These are phyloP conservation scores for Hoplostethus mediterraneus DNA, from an alignment of 2,797 vertebrate genomes.

Conservation along the genomic window DNA sequence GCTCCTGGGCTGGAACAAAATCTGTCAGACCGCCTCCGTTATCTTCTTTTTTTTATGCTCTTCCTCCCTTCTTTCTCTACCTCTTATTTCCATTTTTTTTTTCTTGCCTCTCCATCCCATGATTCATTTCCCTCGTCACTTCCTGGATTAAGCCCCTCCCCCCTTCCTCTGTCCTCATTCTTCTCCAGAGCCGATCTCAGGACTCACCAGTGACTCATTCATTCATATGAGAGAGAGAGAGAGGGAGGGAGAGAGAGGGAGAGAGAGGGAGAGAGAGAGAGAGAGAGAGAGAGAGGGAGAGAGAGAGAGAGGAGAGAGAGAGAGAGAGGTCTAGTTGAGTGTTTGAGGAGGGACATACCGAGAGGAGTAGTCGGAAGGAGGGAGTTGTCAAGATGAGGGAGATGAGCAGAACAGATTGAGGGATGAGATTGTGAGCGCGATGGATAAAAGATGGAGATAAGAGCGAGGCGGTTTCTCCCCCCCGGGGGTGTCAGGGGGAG, in stretches of 20 bases:
- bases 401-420: conserved; percentile 31
- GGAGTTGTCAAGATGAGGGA: conserved; percentile 34
- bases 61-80: conserved; percentile 28
- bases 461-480: conserved; percentile 42
- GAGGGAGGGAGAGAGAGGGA: too few relatives aligned
- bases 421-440: conserved; percentile 23
- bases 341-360: conserved; percentile 35
- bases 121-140: conserved; percentile 37
- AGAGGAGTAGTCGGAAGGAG: conserved; percentile 26
- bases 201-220: conserved; percentile 55
- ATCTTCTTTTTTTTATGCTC: conserved; percentile 25
- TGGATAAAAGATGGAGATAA: conserved; percentile 49
- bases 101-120: conserved; percentile 28
- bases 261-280: too few relatives aligned
- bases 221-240: conserved; percentile 19
- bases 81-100: conserved; percentile 22
- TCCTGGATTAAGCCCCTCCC: too few relatives aligned
- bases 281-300: too few relatives aligned
- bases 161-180: conserved; percentile 30
- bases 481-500: conserved; percentile 20
- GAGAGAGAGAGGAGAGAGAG: conserved; percentile 3
- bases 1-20: conserved; percentile 35
- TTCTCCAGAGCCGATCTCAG: conserved; percentile 43
- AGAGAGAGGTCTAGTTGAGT: conserved; percentile 42
- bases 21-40: conserved; percentile 37